phyloP scores from a whole-genome alignment of 2,113 vertebrate genomes.

The Planiliza haematocheilus region DNA sequence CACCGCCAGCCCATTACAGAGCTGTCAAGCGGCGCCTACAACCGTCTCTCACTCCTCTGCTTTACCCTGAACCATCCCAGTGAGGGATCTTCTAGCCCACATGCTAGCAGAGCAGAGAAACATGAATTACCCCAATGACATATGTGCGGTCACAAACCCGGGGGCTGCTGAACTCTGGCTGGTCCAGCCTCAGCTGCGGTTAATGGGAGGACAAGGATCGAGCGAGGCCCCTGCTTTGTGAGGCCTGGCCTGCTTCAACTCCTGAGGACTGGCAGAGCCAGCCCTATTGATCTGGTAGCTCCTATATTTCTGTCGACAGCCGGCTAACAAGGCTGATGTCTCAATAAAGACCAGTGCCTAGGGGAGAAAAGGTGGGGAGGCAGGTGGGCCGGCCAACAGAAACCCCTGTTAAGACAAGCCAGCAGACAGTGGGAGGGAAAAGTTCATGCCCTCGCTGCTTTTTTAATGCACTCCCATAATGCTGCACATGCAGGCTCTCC shows the following conservation, averaged over 20 bases:
- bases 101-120: conserved; percentile 22
- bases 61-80: conserved; percentile 32
- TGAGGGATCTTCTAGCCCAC: conserved; percentile 13
- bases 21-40: conserved; percentile 49
- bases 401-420: conserved; percentile 40
- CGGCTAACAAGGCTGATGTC: conserved; percentile 79
- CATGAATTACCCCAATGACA: conserved; percentile 44
- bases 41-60: conserved; percentile 32
- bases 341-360: conserved; percentile 65
- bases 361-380: conserved; percentile 31
- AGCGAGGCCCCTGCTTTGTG: conserved; percentile 49
- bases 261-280: conserved; percentile 39
- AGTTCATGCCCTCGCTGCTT: conserved; percentile 17
- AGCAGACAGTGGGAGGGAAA: conserved; percentile 16
- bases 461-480: conserved; percentile 9
- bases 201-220: conserved; percentile 57
- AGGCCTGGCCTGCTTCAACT: conserved; percentile 31
- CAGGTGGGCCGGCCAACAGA: conserved; percentile 11
- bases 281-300: conserved; percentile 64
- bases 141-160: conserved; percentile 43
- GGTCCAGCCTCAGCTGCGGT: conserved; percentile 44
- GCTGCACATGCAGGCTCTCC: background rate
- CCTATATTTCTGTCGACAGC: conserved; percentile 62
- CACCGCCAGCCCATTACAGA: conserved; percentile 64
- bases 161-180: conserved; percentile 56